phyloP scores from a whole-genome alignment of 2,888 invertebrate species.

The Dolichopus griseipennis region DNA sequence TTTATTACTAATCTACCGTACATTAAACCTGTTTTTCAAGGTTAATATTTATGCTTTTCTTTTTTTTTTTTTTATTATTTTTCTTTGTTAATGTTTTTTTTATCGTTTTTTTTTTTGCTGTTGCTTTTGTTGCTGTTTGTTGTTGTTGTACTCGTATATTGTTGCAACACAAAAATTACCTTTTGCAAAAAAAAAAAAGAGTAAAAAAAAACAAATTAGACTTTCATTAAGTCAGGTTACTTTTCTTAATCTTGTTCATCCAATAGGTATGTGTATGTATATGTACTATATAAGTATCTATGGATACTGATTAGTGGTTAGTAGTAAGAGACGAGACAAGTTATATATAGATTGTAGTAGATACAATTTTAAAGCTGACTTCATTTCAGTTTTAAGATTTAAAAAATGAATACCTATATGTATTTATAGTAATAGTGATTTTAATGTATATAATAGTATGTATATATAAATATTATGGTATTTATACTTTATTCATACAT shows the following conservation, averaged over 20 bases:
- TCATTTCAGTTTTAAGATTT: too few relatives aligned
- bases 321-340: too few relatives aligned
- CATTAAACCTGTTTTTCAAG: conserved; percentile 6
- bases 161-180: not conserved
- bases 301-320: too few relatives aligned
- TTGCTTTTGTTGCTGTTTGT: not conserved
- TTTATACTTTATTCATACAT: too few relatives aligned
- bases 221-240: conserved; percentile 6
- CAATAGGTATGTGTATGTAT: too few relatives aligned
- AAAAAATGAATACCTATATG: too few relatives aligned
- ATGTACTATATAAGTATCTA: too few relatives aligned
- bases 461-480: too few relatives aligned
- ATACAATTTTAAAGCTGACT: too few relatives aligned
- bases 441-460: too few relatives aligned
- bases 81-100: not conserved
- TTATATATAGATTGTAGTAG: too few relatives aligned
- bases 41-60: not conserved
- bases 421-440: too few relatives aligned
- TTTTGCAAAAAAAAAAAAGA: not conserved
- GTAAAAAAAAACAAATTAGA: not conserved
- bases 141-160: not conserved
- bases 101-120: not conserved
- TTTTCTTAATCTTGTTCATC: conserved; percentile 3
- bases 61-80: not conserved
- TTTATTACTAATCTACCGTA: conserved; percentile 4